Base-by-base conservation (phyloP, 2,113 vertebrate species). In the Podocnemis expansa region DNA sequence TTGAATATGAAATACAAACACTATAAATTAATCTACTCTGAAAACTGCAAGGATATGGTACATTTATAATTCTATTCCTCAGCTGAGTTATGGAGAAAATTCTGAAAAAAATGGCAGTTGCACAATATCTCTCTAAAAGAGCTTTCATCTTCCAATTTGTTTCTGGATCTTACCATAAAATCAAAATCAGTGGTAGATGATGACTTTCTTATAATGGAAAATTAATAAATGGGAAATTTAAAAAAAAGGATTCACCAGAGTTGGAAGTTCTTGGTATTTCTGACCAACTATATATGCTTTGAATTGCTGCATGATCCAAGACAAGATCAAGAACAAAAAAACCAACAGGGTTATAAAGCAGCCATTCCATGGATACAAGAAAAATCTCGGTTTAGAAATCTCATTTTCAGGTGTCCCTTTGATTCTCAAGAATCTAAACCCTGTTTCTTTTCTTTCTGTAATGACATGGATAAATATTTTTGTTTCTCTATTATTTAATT, bases 221-320 rank as follows among this genome's bases (percentile, higher is more conserved):
- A 10, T 25, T 75, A 6, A 19, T 43, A 52, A 55, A 55, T n/a
- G 31, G 19, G 12, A 63, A 78, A 63, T 51, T 25, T n/a, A n/a
- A n/a, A 49, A 76, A 51, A 25, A 60, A 8, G 84, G 38, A 27
- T 85, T 34, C 16, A 58, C 17, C 82, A 73, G 13, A 87, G 9
- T 21, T 14, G 84, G 7, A 41, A 85, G 54, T n/a, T 91, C 76
- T 49, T 82, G 60, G 43, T 24, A 78, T 84, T 78, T 58, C 70
- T 67, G 8, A 52, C 24, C 52, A n/a, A 60, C 29, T 0, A 0
- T 0, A 0, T 24, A 24, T 58, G 27, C 7, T 31, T 82, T 25
- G 45, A 94, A 79, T 4, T 3, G 1, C 29, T 2, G 1, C 80
- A 80, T n/a, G 47, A n/a, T 7, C 89, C 80, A 91, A 78, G 38